Percentiles rank a stretch among this genome's conserved stretches.
Evolutionary conservation across 1,140 invertebrate species (phyloP).

Genomic region (Diabrotica undecimpunctata): DNA sequence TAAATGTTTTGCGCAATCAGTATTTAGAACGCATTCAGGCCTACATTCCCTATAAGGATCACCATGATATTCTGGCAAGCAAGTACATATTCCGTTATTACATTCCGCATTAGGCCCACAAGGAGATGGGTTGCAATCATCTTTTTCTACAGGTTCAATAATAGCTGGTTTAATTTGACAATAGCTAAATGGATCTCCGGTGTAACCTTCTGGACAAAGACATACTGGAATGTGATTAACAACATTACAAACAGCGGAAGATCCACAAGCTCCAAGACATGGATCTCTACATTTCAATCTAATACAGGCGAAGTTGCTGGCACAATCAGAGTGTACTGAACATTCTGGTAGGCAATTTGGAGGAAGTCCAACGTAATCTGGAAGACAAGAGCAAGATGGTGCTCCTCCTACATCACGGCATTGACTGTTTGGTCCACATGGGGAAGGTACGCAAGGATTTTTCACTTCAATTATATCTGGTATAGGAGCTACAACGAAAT

Average conservation of each 20-base stretch:
- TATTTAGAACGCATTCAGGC: slow-evolving; percentile 68
- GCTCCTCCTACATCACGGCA: slow-evolving; percentile 61
- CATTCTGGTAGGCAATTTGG: slow-evolving; percentile 65
- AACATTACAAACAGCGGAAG: slow-evolving; percentile 56
- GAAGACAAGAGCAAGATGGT: slow-evolving; percentile 60
- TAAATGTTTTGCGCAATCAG: slow-evolving; percentile 59
- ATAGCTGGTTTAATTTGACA: slow-evolving; percentile 53
- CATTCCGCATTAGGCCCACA: slow-evolving; percentile 63
- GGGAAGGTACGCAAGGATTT: slow-evolving; percentile 70
- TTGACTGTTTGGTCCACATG: slow-evolving; percentile 67
- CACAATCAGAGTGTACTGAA: slow-evolving; percentile 67
- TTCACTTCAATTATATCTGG: slow-evolving; percentile 29
- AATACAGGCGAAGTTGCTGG: slow-evolving; percentile 58
- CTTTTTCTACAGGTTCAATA: slow-evolving; percentile 42
- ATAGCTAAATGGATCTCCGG: slow-evolving; percentile 62
- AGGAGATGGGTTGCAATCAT: slow-evolving; percentile 61
- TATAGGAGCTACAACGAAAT: not conserved
- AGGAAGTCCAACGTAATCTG: slow-evolving; percentile 52
- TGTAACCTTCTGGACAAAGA: slow-evolving; percentile 57
- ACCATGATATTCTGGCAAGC: slow-evolving; percentile 65
- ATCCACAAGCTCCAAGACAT: slow-evolving; percentile 64
- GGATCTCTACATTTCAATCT: slow-evolving; percentile 62
- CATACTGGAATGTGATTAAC: slow-evolving; percentile 63
- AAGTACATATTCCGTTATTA: slow-evolving; percentile 63
- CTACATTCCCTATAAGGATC: slow-evolving; percentile 69